phyloP scores from a whole-genome alignment of 2,888 invertebrate species.

The Branchipolynoe longqiensis region DNA sequence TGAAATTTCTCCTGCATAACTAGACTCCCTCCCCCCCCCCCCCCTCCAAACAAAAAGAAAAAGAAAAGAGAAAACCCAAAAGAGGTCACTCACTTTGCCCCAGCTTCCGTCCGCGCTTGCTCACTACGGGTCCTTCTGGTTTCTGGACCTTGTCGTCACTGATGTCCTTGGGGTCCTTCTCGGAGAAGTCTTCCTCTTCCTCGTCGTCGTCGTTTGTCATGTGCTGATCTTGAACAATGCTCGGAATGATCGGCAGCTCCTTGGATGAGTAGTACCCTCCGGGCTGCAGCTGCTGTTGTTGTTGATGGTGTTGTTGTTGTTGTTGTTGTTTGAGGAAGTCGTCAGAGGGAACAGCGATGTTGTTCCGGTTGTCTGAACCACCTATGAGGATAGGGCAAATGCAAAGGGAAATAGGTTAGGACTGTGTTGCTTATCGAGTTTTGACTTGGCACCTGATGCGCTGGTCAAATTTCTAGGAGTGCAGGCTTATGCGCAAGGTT shows the following conservation, averaged over 20 bases:
- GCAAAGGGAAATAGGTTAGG: no score
- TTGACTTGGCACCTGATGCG: no score
- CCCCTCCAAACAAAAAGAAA: background rate
- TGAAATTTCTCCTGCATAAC: no score
- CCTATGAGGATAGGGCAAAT: background rate
- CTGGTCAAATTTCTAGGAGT: no score
- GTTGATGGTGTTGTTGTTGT: no score
- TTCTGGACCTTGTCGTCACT: background rate
- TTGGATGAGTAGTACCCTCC: background rate
- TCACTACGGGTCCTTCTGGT: background rate
- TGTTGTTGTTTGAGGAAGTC: background rate
- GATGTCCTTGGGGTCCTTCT: background rate
- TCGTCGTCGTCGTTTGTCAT: background rate
- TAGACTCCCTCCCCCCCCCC: background rate
- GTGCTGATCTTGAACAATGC: background rate
- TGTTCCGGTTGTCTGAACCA: background rate
- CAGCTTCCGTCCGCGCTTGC: constrained; percentile 37
- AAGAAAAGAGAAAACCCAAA: background rate
- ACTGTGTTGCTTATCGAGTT: no score
- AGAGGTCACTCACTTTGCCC: constrained; percentile 38
- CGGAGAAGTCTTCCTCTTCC: background rate
- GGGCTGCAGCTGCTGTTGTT: no score
- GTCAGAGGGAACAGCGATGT: background rate
- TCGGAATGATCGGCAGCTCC: background rate
- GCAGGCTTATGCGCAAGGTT: no score